Percentiles rank a stretch among this genome's conserved stretches.
Conservation (phyloP, 1,140 invertebrate species). For the Lutraria rhynchaena region DNA sequence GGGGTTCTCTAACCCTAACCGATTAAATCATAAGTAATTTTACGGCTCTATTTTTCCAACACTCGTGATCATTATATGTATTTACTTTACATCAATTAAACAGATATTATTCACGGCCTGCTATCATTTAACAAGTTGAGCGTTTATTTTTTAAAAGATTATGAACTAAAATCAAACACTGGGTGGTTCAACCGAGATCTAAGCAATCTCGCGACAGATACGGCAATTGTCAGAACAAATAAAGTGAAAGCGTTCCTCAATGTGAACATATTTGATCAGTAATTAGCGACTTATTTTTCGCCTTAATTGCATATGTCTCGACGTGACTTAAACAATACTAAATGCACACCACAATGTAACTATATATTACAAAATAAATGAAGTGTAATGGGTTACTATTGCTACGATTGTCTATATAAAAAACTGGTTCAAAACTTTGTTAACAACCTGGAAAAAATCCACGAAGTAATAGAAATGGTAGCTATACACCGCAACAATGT, state of each 20-base stretch:
- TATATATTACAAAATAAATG: slow-evolving; percentile 23
- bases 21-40: too few species aligned
- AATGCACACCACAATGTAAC: not conserved
- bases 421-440: too few species aligned
- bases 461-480: too few species aligned
- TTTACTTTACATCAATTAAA: too few species aligned
- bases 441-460: too few species aligned
- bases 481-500: too few species aligned
- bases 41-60: too few species aligned
- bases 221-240: slow-evolving; percentile 43
- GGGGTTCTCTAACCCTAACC: too few species aligned
- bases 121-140: not conserved
- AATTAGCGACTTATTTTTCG: slow-evolving; percentile 13
- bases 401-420: too few species aligned
- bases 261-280: slow-evolving; percentile 35
- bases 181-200: slow-evolving; percentile 41
- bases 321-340: slow-evolving; percentile 49
- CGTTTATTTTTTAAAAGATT: slow-evolving; percentile 29
- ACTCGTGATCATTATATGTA: too few species aligned
- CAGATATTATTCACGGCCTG: too few species aligned
- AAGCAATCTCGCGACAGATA: slow-evolving; percentile 53
- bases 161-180: slow-evolving; percentile 52
- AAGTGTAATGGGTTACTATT: too few species aligned
- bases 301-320: slow-evolving; percentile 24
- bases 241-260: slow-evolving; percentile 38